Conservation (phyloP, 2,797 vertebrate genomes). For the Parotocinclus haroldoi region DNA sequence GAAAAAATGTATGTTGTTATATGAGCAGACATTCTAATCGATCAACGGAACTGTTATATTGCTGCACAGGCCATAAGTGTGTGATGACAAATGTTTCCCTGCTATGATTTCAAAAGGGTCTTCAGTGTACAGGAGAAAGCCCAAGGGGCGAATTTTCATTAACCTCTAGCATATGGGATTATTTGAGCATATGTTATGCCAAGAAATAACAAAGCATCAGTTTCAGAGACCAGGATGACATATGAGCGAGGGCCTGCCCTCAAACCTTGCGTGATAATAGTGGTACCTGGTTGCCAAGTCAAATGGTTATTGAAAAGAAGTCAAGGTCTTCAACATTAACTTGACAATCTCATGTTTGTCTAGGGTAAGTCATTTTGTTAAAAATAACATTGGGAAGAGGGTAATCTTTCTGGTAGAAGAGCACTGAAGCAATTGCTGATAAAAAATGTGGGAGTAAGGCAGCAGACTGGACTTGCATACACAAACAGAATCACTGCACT, state of each 20-base stretch:
- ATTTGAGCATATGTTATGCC: not conserved
- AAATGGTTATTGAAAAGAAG: slow-evolving; percentile 7
- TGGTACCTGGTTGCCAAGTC: slow-evolving; percentile 6
- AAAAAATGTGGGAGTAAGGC: not conserved
- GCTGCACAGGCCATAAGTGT: not conserved
- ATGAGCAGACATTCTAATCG: too few species aligned
- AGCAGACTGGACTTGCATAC: not conserved
- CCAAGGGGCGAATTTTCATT: not conserved
- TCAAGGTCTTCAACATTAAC: not conserved
- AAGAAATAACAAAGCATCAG: not conserved
- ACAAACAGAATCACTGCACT: not conserved
- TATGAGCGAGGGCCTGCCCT: slow-evolving; percentile 6
- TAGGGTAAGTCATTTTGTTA: not conserved
- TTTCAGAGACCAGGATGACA: slow-evolving; percentile 22
- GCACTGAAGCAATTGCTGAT: not conserved
- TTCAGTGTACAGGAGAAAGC: slow-evolving; percentile 19
- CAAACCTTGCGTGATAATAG: slow-evolving; percentile 9
- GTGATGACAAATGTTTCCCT: slow-evolving; percentile 25
- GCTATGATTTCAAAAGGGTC: slow-evolving; percentile 11
- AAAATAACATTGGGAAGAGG: not conserved
- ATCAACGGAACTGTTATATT: too few species aligned
- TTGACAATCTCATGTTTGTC: slow-evolving; percentile 15
- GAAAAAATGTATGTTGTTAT: too few species aligned
- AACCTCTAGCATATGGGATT: not conserved
- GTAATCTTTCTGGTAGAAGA: not conserved